Base-by-base conservation (phyloP, 2,797 vertebrate species). In the Sorex maritimensis region DNA sequence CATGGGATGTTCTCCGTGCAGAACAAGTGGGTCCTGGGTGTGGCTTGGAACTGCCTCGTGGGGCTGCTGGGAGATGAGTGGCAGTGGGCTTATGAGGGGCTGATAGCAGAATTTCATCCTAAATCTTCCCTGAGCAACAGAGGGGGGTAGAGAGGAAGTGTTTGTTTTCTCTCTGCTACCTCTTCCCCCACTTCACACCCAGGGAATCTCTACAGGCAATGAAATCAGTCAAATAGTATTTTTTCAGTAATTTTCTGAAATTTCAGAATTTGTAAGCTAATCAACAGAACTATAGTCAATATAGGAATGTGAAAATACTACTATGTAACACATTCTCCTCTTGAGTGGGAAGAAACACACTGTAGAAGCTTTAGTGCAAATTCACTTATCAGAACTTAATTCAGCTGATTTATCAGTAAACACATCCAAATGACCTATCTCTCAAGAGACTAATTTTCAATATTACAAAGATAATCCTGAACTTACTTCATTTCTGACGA, bases 401-500 rank as follows among this genome's bases (percentile, higher is more conserved):
- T 94, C 65, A 77, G 67, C 46, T 21, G 17, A 55, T 61, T 77
- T 68, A 46, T 75, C 69, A 52, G 55, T 44, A 19, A 91, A 68
- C 19, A 24, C 44, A 38, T 81, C 28, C 52, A 21, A 67, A 5
- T 41, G 44, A 68, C 71, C 67, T 52, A 52, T 2, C 28, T 52
- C 92, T 84, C 49, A 3, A 26, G 81, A 63, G 80, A 30, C 7
- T 24, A 6, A 23, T n/a, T 85, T 69, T 82, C 81, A 38, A 24
- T 26, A 6, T 28, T 49, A 24, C 46, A 34, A 61, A 90, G 72
- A 72, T 69, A 69, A 1, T 72, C 65, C 49, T 38, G n/a, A 88
- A 72, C 38, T 79, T 55, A 41, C 14, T 78, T 90, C 86, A 84
- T 49, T 65, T 86, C 41, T 86, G 65, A 81, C 72, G 21, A 84